Conservation (phyloP, 1,140 invertebrate species). For the Episyrphus balteatus region DNA sequence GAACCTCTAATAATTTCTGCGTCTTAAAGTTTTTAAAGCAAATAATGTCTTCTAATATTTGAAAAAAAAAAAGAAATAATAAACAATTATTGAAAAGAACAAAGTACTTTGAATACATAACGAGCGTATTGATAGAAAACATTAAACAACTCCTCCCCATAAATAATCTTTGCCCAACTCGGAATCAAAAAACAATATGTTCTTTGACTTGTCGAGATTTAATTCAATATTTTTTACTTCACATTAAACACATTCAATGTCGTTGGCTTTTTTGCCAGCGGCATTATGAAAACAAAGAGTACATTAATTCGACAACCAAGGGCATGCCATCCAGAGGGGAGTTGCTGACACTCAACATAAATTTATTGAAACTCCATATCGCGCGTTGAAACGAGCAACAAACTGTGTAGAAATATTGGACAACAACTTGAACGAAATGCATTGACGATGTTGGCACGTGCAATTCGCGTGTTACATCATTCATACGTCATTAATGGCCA, state of each 20-base stretch:
- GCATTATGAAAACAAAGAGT: conserved; percentile 17
- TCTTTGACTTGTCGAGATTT: background rate
- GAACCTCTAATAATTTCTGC: too few relatives aligned
- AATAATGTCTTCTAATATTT: too few relatives aligned
- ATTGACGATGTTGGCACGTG: conserved; percentile 16
- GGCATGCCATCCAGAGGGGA: background rate
- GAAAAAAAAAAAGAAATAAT: too few relatives aligned
- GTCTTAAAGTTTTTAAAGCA: too few relatives aligned
- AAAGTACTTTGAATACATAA: too few relatives aligned
- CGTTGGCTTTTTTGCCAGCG: background rate
- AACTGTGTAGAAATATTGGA: conserved; percentile 2
- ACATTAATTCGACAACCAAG: background rate
- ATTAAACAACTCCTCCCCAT: too few relatives aligned
- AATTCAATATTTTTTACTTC: background rate
- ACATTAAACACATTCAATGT: too few relatives aligned
- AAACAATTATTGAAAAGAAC: too few relatives aligned
- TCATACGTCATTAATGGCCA: conserved; percentile 38
- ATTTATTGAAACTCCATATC: conserved; percentile 1
- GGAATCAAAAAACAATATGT: background rate
- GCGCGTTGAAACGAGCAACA: conserved; percentile 14
- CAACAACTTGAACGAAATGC: conserved; percentile 11
- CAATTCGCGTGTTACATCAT: conserved; percentile 36
- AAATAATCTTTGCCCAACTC: background rate
- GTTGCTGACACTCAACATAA: conserved; percentile 1
- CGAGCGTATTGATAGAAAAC: too few relatives aligned